Percentiles rank a stretch among this genome's conserved stretches.
These are phyloP conservation scores for Desoria tigrina DNA, from an alignment of 2,888 invertebrate genomes.

Conservation along the genomic window DNA sequence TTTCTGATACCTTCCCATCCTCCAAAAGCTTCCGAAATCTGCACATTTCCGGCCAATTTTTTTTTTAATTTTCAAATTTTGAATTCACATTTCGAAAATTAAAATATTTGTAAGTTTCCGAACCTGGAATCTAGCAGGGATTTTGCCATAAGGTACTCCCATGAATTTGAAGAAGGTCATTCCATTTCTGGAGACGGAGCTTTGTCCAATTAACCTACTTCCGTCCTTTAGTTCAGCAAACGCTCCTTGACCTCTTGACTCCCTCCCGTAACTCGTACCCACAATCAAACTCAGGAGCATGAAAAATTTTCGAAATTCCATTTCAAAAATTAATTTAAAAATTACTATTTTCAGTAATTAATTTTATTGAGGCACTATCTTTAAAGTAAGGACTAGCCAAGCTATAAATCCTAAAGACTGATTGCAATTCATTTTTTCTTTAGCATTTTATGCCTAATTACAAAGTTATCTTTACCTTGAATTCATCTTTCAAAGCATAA, in stretches of 20 bases:
- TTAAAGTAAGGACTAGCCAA: no score
- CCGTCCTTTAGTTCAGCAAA: neutral
- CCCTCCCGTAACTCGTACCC: neutral
- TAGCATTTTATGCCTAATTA: no score
- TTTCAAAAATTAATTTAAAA: no score
- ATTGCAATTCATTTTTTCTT: no score
- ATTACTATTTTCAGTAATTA: no score
- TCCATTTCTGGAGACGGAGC: neutral
- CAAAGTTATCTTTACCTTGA: no score
- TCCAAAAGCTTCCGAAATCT: neutral
- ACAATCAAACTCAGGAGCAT: neutral
- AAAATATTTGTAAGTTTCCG: no score
- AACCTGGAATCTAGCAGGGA: slow-evolving; percentile 9
- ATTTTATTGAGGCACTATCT: no score
- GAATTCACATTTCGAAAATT: neutral
- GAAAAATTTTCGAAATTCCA: no score
- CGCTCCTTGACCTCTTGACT: neutral
- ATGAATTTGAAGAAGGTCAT: neutral
- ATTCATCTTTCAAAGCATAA: no score
- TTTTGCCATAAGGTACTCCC: slow-evolving; percentile 5
- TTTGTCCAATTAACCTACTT: neutral
- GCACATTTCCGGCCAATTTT: neutral
- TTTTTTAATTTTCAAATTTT: neutral
- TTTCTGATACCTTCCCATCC: neutral
- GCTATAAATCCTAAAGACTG: no score